phyloP scores from a whole-genome alignment of 35 echinoderm and acorn worm genomes.

The Anneissia japonica region DNA sequence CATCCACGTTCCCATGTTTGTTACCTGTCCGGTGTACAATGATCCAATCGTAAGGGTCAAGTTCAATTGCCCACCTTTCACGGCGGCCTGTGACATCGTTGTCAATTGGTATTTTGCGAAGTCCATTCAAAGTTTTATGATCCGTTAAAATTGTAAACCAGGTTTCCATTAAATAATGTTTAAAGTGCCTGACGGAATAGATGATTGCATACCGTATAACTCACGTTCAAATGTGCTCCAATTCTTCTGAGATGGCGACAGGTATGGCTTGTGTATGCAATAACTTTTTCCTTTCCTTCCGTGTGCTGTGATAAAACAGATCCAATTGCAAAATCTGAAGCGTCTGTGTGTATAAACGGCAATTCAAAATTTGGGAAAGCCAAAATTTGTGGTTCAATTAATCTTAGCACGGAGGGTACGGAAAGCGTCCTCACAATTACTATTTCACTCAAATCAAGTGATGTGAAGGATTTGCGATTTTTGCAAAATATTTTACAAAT shows the following conservation, averaged over 20 bases:
- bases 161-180: background rate
- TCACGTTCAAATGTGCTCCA: constrained; percentile 38
- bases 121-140: constrained; percentile 27
- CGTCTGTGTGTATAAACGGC: too few species aligned
- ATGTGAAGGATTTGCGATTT: too few species aligned
- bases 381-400: too few species aligned
- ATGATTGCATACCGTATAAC: constrained; percentile 19
- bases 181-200: background rate
- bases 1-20: constrained; percentile 14
- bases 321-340: too few species aligned
- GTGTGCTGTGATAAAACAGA: background rate
- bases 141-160: constrained; percentile 22
- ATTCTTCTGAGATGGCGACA: constrained; percentile 8
- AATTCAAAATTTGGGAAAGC: too few species aligned
- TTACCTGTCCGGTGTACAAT: background rate
- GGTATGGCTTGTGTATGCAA: constrained; percentile 22
- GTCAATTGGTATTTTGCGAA: constrained; percentile 30
- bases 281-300: constrained; percentile 2
- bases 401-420: too few species aligned
- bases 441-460: too few species aligned
- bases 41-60: constrained; percentile 5
- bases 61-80: constrained; percentile 9
- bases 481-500: too few species aligned
- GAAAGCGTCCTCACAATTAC: too few species aligned
- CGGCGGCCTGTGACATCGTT: constrained; percentile 28